Conservation (phyloP, 2,113 vertebrate genomes). For the Gnathonemus echidnorhynchus region DNA sequence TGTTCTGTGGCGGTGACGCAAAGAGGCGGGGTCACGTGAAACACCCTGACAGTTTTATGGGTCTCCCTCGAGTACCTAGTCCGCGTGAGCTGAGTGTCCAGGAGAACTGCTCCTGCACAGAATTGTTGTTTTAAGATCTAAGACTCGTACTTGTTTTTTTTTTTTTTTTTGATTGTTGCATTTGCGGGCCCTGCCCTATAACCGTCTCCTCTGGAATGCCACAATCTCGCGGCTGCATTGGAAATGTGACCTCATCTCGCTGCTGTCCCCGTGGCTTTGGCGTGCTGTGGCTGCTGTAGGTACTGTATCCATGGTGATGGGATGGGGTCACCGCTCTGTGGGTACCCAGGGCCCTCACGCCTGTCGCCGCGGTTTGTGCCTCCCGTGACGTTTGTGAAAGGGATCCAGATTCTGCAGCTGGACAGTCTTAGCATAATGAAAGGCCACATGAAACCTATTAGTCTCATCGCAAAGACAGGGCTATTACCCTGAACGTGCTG, state of each 20-base stretch:
- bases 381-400: background rate
- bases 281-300: background rate
- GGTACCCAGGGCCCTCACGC: background rate
- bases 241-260: background rate
- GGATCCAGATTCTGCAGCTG: background rate
- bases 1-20: background rate
- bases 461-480: background rate
- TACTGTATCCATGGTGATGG: background rate
- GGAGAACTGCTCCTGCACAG: background rate
- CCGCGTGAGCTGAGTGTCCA: constrained; percentile 1
- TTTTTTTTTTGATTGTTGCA: background rate
- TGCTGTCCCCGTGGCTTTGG: background rate
- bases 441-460: background rate
- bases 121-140: background rate
- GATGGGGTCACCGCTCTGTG: background rate
- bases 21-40: constrained; percentile 16
- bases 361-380: background rate
- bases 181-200: background rate
- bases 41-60: constrained; percentile 36
- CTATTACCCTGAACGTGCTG: background rate
- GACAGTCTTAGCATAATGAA: background rate
- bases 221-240: background rate
- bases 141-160: background rate
- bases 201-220: background rate
- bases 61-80: constrained; percentile 17